Evolutionary conservation across 35 echinoderm and acorn worm genomes (phyloP).

Genomic region (Stichopus chloronotus): DNA sequence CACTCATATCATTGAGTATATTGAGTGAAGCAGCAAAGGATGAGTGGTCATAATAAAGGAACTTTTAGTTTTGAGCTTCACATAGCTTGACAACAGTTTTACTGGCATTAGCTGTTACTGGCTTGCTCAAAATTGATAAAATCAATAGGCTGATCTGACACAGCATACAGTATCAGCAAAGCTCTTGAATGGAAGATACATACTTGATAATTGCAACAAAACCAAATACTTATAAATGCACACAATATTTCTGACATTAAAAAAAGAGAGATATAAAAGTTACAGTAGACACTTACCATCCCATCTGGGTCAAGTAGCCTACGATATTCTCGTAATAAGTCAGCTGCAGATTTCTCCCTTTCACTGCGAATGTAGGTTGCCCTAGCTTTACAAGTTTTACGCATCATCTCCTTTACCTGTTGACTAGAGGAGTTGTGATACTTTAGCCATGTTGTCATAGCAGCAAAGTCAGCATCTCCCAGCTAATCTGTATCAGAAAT

Average conservation of each 20-base stretch:
- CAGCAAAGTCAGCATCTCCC: conserved; percentile 18
- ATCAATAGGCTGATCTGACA: not conserved
- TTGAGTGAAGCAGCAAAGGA: not conserved
- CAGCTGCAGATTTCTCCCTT: not conserved
- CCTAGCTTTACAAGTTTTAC: conserved; percentile 21
- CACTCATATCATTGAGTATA: not conserved
- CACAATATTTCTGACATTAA: not conserved
- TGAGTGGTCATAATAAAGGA: not conserved
- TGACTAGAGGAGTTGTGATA: not conserved
- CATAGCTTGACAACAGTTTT: not conserved
- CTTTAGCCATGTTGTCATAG: conserved; percentile 43
- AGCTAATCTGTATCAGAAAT: conserved; percentile 37
- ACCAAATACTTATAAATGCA: not conserved
- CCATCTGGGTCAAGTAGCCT: conserved; percentile 27
- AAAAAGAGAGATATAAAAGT: not conserved
- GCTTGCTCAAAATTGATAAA: not conserved
- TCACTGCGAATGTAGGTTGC: not conserved
- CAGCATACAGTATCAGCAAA: not conserved
- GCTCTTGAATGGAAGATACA: not conserved
- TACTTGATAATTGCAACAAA: not conserved
- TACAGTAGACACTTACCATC: not conserved
- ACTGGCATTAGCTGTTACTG: not conserved
- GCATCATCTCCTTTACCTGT: conserved; percentile 42
- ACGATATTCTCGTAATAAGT: conserved; percentile 12
- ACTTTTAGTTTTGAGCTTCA: not conserved